Percentiles rank a stretch among this genome's conserved stretches.
phyloP scores from a whole-genome alignment of 2,797 vertebrate species.

The Hafferia zeledoni region DNA sequence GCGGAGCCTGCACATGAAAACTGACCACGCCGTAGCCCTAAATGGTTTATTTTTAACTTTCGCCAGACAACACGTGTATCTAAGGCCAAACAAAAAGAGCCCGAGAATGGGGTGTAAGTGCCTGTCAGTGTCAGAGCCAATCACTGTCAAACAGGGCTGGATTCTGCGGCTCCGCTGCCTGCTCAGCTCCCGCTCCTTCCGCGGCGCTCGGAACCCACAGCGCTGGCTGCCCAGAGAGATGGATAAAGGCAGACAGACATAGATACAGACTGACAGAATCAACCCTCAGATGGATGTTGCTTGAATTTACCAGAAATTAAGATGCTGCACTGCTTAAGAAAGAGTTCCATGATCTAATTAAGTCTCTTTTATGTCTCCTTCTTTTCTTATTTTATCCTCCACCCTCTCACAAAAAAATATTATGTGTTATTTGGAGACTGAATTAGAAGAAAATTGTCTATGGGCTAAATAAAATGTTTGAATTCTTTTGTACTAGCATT shows the following conservation, averaged over 20 bases:
- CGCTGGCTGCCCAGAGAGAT: slow-evolving; percentile 29
- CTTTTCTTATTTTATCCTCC: slow-evolving; percentile 6
- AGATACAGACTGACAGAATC: slow-evolving; percentile 56
- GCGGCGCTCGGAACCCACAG: neutral
- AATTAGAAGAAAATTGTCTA: slow-evolving; percentile 28
- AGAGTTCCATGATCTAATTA: slow-evolving; percentile 44
- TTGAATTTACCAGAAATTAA: slow-evolving; percentile 46
- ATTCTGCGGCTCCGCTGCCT: neutral
- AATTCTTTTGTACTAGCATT: neutral
- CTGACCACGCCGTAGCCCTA: slow-evolving; percentile 22
- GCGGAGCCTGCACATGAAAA: neutral
- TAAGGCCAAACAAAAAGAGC: slow-evolving; percentile 7
- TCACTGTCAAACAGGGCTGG: slow-evolving; percentile 11
- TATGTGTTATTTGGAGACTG: slow-evolving; percentile 6
- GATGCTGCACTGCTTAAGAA: slow-evolving; percentile 48
- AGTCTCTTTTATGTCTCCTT: slow-evolving; percentile 17
- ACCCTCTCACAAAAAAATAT: neutral
- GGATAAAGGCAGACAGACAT: slow-evolving; percentile 50
- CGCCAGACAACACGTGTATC: slow-evolving; percentile 24
- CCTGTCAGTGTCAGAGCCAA: slow-evolving; percentile 33
- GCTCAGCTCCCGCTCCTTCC: neutral
- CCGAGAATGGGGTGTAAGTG: slow-evolving; percentile 19
- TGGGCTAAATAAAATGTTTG: slow-evolving; percentile 20
- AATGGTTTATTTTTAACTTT: slow-evolving; percentile 67
- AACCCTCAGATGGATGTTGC: slow-evolving; percentile 22